Conservation (phyloP, 1,140 invertebrate species). For the Steinernema feltiae region DNA sequence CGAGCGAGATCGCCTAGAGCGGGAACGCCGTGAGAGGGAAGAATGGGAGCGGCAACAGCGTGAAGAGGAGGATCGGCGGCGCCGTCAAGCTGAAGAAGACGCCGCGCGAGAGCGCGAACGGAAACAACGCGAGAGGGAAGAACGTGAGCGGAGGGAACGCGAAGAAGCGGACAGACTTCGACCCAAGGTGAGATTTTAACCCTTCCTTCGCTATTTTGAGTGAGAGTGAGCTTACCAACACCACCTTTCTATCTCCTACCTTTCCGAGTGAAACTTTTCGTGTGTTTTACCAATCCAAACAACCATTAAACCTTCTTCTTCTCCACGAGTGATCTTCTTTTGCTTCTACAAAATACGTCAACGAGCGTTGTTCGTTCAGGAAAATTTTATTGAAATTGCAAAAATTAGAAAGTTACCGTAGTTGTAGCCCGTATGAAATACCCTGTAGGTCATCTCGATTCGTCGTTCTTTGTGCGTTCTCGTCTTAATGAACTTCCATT, state of each 20-base stretch:
- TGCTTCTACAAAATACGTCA: neutral
- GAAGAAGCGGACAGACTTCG: neutral
- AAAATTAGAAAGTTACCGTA: no score
- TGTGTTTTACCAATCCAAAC: neutral
- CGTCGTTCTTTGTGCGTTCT: no score
- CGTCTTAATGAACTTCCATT: neutral
- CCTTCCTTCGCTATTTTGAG: neutral
- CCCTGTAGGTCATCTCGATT: no score
- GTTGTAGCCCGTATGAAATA: no score
- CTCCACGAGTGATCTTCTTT: conserved; percentile 4
- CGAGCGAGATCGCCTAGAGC: conserved; percentile 28
- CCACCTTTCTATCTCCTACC: neutral
- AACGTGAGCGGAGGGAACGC: neutral
- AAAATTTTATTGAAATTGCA: no score
- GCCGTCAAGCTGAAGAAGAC: conserved; percentile 12
- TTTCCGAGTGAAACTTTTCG: conserved; percentile 5
- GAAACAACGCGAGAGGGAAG: neutral
- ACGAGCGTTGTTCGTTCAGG: neutral
- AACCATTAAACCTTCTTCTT: no score
- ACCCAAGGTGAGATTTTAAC: neutral
- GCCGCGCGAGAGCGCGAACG: neutral
- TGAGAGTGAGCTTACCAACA: neutral
- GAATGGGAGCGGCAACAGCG: conserved; percentile 33
- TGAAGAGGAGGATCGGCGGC: conserved; percentile 36
- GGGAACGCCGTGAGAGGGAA: conserved; percentile 48